These are phyloP conservation scores for Tigriopus japonicus DNA, from an alignment of 1,140 invertebrate species.

Conservation along the genomic window DNA sequence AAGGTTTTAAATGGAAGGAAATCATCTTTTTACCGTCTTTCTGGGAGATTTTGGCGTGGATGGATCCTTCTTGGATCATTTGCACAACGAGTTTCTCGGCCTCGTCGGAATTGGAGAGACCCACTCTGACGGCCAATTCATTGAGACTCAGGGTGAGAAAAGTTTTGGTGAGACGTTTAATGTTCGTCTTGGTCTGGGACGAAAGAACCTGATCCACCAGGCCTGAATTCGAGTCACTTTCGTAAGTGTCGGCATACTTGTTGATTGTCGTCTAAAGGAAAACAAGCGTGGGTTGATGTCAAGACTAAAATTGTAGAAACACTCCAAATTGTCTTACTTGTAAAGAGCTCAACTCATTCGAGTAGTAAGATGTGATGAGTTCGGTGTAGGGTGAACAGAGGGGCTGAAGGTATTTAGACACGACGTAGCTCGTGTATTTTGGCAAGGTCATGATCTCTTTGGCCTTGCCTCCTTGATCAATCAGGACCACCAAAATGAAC, in stretches of 20 bases:
- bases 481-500: constrained; percentile 73
- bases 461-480: constrained; percentile 64
- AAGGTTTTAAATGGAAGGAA: constrained; percentile 19
- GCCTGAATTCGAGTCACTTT: constrained; percentile 46
- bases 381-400: constrained; percentile 78
- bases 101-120: constrained; percentile 55
- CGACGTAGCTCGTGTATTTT: constrained; percentile 76
- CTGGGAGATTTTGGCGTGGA: constrained; percentile 91
- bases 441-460: constrained; percentile 39
- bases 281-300: background rate
- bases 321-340: constrained; percentile 9
- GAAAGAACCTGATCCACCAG: constrained; percentile 51
- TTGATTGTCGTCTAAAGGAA: background rate
- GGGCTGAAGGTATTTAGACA: constrained; percentile 72
- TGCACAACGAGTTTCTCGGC: constrained; percentile 86
- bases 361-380: constrained; percentile 55
- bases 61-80: constrained; percentile 95
- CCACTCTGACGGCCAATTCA: constrained; percentile 80
- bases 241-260: constrained; percentile 10
- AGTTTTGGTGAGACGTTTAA: constrained; percentile 88
- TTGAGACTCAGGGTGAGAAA: constrained; percentile 81
- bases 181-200: constrained; percentile 86
- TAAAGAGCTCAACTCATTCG: constrained; percentile 52
- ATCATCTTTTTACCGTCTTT: constrained; percentile 58
- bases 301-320: background rate